A percentile compares a stretch with the other conserved stretches of the same genome.
These are phyloP conservation scores for Euproctis similis DNA, from an alignment of 2,888 invertebrate genomes.

Conservation along the genomic window DNA sequence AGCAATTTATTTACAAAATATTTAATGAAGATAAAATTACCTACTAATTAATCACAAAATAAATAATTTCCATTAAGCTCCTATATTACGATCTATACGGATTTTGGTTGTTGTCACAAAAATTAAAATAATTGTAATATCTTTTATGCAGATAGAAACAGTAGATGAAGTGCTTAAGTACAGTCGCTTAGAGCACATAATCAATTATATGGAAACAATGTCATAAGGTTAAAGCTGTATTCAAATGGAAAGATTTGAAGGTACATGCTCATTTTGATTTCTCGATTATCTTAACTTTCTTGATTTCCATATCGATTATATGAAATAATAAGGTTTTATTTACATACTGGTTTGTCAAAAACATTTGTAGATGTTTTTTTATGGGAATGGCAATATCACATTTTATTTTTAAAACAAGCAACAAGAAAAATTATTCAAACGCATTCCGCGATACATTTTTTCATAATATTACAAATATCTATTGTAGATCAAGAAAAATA, in stretches of 20 bases:
- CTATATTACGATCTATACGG: conserved; percentile 53
- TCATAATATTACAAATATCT: conserved; percentile 49
- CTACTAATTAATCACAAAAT: conserved; percentile 69
- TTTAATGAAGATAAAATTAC: conserved; percentile 65
- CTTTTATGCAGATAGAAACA: conserved; percentile 35
- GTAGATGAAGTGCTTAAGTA: conserved; percentile 52
- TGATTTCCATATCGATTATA: too few species aligned
- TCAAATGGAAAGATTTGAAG: too few species aligned
- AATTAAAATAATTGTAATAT: conserved; percentile 45
- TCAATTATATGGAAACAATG: too few species aligned
- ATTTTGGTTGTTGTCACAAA: conserved; percentile 63
- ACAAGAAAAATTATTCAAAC: conserved; percentile 13
- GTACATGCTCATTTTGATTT: too few species aligned
- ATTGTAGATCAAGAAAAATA: conserved; percentile 68
- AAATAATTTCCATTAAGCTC: conserved; percentile 57
- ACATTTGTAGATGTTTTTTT: conserved; percentile 14
- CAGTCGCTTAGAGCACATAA: conserved; percentile 49
- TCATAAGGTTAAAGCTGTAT: too few species aligned
- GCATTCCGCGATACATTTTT: conserved; percentile 23
- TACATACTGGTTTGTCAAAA: conserved; percentile 17
- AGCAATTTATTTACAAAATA: conserved; percentile 68
- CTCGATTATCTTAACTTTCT: too few species aligned
- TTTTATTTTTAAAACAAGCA: too few species aligned
- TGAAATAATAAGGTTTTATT: too few species aligned
- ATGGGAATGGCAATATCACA: conserved; percentile 10